Evolutionary conservation across 2,797 vertebrate species (phyloP).

Genomic region (Bovichtus diacanthus): DNA sequence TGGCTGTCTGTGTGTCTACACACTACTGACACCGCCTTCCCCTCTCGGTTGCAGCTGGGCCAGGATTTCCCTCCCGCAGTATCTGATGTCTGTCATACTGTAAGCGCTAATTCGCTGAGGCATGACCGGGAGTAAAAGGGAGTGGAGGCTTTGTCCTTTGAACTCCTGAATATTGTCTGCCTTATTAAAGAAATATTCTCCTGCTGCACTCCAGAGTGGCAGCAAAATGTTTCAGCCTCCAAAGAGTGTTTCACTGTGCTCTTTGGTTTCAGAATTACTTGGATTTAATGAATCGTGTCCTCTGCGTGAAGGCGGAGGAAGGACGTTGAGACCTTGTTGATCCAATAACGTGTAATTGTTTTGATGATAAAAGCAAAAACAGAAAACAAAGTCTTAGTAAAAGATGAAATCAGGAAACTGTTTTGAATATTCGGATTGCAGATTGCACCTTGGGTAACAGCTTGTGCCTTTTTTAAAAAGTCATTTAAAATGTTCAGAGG

Average conservation of each 20-base stretch:
- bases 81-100: conserved; percentile 45
- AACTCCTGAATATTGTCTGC: background rate
- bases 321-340: background rate
- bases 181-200: background rate
- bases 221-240: background rate
- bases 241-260: background rate
- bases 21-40: conserved; percentile 55
- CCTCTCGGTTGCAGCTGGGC: conserved; percentile 39
- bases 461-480: conserved; percentile 16
- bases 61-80: conserved; percentile 18
- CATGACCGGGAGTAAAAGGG: background rate
- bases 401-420: background rate
- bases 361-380: background rate
- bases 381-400: background rate
- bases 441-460: background rate
- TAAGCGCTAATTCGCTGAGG: conserved; percentile 22
- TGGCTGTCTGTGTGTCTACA: conserved; percentile 56
- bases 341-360: background rate
- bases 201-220: background rate
- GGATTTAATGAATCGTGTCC: background rate
- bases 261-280: background rate
- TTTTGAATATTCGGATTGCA: conserved; percentile 17
- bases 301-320: background rate
- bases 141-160: background rate
- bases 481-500: conserved; percentile 42